These are phyloP conservation scores for Pediacus dermestoides DNA, from an alignment of 2,888 invertebrate species.

Conservation along the genomic window DNA sequence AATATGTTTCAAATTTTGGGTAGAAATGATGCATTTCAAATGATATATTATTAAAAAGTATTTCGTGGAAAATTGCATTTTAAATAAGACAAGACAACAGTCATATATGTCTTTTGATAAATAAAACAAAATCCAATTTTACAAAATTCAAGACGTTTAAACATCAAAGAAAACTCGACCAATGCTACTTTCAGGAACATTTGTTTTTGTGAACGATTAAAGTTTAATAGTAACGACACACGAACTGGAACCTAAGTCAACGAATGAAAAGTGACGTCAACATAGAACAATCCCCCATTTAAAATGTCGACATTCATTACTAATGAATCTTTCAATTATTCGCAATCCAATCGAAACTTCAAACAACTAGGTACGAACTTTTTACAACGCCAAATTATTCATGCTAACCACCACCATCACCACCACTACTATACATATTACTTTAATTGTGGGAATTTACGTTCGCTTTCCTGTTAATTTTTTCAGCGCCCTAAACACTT, in stretches of 20 bases:
- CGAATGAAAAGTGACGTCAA: slow-evolving; percentile 41
- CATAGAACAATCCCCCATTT: slow-evolving; percentile 33
- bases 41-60: slow-evolving; percentile 7
- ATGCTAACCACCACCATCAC: slow-evolving; percentile 15
- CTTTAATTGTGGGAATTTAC: slow-evolving; percentile 11
- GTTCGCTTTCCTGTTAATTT: slow-evolving; percentile 2
- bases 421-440: no score
- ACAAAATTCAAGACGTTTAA: slow-evolving; percentile 30
- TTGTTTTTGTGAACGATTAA: slow-evolving; percentile 40
- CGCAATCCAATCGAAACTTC: slow-evolving; percentile 41
- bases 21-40: slow-evolving; percentile 12
- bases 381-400: slow-evolving; percentile 39
- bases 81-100: slow-evolving; percentile 13
- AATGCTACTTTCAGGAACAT: slow-evolving; percentile 29
- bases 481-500: neutral
- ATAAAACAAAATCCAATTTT: slow-evolving; percentile 28
- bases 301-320: slow-evolving; percentile 43
- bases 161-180: slow-evolving; percentile 31
- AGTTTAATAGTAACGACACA: slow-evolving; percentile 41
- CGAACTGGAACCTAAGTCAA: slow-evolving; percentile 41
- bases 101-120: slow-evolving; percentile 21
- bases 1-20: slow-evolving; percentile 8
- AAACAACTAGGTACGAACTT: slow-evolving; percentile 36
- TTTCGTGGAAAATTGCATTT: slow-evolving; percentile 18
- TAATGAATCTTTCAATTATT: slow-evolving; percentile 42